Base-by-base conservation (phyloP, 2,797 vertebrate genomes). In the Sebastes nivosus region DNA sequence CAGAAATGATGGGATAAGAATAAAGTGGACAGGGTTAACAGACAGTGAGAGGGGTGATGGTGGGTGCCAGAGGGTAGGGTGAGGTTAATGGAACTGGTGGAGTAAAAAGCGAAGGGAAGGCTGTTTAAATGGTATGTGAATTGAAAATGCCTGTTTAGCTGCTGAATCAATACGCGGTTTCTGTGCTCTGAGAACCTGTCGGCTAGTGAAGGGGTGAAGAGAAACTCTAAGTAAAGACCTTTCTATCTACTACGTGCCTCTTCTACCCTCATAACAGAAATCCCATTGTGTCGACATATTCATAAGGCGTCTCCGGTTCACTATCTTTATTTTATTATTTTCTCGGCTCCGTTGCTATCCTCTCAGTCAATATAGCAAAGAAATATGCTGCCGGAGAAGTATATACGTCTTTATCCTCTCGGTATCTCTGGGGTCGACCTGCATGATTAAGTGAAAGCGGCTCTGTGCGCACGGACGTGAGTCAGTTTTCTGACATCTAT, bases 11-110 rank as follows among this genome's bases (percentile, higher is more conserved):
- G 81, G 83, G 79, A 90, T 55, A 87, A 86, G 87, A 82, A 86
- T 85, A 86, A 84, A 68, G 76, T 34, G 74, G 72, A 71, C 52
- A 6, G 78, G 78, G 89, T 89, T 89, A 91, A 90, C 80, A 79
- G 82, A 85, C 86, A 87, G 84, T 67, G 74, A 90, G 83, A 74
- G 72, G 88, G 82, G 83, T 70, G 88, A 89, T 59, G 80, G 75
- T 57, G 80, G 73, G 83, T 81, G 76, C 81, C 72, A 81, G 87
- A 83, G 88, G 87, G 89, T 75, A 89, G 85, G 82, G 86, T 67
- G 89, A 94, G 93, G 92, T 93, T 95, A 95, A 96, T 95, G 92
- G 95, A 94, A 93, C 66, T 89, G 87, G 81, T 85, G 89, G 89
- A 88, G 83, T 84, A 46, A 13, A 30, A 89, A 87, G 75, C 75